phyloP scores from a whole-genome alignment of 2,888 invertebrate species.

The Vannuccia rotundouncinata region DNA sequence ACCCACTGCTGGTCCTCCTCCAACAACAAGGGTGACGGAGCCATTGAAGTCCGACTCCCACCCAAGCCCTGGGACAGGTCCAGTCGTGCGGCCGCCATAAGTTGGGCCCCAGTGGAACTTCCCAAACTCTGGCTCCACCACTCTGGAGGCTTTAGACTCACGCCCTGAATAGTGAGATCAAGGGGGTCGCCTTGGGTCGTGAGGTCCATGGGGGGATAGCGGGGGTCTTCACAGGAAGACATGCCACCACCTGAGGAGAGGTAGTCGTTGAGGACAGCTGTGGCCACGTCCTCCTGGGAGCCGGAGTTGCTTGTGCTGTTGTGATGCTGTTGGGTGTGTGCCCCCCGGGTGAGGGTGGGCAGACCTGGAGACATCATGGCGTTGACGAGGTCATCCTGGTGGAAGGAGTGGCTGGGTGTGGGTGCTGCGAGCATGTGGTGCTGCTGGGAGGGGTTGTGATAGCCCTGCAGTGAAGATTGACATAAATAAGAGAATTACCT shows the following conservation, averaged over 20 bases:
- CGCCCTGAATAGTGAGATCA: slow-evolving; percentile 53
- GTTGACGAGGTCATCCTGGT: slow-evolving; percentile 1
- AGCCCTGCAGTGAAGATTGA: too few relatives aligned
- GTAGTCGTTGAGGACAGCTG: slow-evolving; percentile 42
- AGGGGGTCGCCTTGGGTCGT: slow-evolving; percentile 45
- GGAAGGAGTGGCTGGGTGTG: too few relatives aligned
- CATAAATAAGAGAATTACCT: too few relatives aligned
- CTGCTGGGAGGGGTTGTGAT: too few relatives aligned
- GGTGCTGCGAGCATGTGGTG: slow-evolving; percentile 2
- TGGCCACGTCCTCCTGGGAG: slow-evolving; percentile 45
- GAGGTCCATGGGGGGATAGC: slow-evolving; percentile 44
- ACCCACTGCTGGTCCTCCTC: slow-evolving; percentile 36
- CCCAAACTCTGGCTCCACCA: slow-evolving; percentile 50
- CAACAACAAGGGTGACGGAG: slow-evolving; percentile 22
- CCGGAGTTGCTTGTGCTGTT: too few relatives aligned
- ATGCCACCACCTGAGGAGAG: slow-evolving; percentile 37
- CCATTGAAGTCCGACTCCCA: slow-evolving; percentile 1
- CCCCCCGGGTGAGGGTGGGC: slow-evolving; percentile 50
- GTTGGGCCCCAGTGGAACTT: neutral
- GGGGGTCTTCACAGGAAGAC: neutral
- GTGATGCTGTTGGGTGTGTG: slow-evolving; percentile 48
- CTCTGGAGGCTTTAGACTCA: slow-evolving; percentile 51
- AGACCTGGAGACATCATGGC: slow-evolving; percentile 45
- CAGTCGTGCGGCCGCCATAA: neutral
- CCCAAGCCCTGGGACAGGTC: neutral